phyloP scores from a whole-genome alignment of 2,113 vertebrate species.

The Falco punctatus region DNA sequence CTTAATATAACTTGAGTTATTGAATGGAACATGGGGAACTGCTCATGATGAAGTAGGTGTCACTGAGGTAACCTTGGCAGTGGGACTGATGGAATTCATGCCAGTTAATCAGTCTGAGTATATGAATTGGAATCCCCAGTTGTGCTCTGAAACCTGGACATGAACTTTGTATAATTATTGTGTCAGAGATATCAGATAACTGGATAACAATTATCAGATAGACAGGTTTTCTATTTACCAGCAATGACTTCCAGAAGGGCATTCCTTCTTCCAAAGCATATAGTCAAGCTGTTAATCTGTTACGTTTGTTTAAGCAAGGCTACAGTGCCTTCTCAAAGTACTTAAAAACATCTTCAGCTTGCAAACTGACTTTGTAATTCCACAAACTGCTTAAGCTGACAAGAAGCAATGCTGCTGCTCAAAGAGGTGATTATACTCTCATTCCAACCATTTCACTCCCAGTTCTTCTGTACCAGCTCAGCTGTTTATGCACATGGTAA shows the following conservation, averaged over 20 bases:
- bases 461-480: neutral
- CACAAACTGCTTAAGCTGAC: neutral
- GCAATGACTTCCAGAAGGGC: neutral
- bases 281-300: neutral
- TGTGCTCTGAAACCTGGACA: slow-evolving; percentile 46
- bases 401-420: neutral
- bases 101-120: slow-evolving; percentile 62
- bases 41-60: neutral
- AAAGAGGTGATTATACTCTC: neutral
- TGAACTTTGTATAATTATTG: slow-evolving; percentile 6
- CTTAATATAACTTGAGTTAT: slow-evolving; percentile 1
- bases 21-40: neutral
- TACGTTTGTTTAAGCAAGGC: neutral
- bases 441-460: neutral
- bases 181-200: neutral
- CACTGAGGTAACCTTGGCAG: slow-evolving; percentile 44
- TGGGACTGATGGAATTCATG: neutral
- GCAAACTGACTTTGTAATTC: neutral
- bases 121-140: slow-evolving; percentile 46
- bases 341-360: neutral
- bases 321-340: neutral
- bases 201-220: neutral
- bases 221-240: neutral
- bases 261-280: neutral
- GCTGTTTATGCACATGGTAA: neutral